Conservation (phyloP, 1,140 invertebrate genomes). For the Sycobia sp. region DNA sequence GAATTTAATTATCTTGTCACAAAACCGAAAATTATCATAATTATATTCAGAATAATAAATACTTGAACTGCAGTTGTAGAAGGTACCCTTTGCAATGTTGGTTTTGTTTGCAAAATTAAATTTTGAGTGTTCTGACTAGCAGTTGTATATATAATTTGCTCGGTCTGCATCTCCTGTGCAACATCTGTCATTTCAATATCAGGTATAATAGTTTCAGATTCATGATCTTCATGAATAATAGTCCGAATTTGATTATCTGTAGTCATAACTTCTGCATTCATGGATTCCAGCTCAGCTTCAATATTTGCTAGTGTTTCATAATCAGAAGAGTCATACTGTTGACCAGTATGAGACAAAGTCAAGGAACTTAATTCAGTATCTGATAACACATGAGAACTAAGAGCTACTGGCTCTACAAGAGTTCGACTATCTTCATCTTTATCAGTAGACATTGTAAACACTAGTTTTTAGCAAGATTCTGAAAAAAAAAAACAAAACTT, state of each 20-base stretch:
- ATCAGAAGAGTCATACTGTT: constrained; percentile 51
- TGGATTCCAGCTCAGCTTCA: constrained; percentile 58
- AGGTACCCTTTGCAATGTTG: constrained; percentile 53
- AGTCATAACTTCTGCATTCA: constrained; percentile 57
- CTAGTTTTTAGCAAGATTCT: constrained; percentile 21
- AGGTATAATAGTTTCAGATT: constrained; percentile 49
- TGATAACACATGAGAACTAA: constrained; percentile 46
- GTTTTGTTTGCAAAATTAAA: constrained; percentile 58
- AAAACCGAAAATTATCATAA: too few species aligned
- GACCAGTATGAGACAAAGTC: constrained; percentile 44
- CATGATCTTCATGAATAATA: constrained; percentile 37
- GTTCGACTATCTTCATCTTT: constrained; percentile 49
- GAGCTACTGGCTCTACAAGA: constrained; percentile 50
- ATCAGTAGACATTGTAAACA: constrained; percentile 50
- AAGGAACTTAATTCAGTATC: constrained; percentile 54
- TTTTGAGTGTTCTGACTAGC: constrained; percentile 54
- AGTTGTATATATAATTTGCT: constrained; percentile 53
- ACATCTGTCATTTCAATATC: constrained; percentile 56
- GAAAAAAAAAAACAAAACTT: constrained; percentile 11
- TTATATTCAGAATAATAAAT: not conserved
- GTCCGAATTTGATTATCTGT: constrained; percentile 50
- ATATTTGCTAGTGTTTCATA: constrained; percentile 59
- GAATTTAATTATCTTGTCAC: too few species aligned
- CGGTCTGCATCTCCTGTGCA: constrained; percentile 43
- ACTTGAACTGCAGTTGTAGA: constrained; percentile 47